Evolutionary conservation across 2,888 invertebrate genomes (phyloP).

Genomic region (Blastobasis lacticolella): DNA sequence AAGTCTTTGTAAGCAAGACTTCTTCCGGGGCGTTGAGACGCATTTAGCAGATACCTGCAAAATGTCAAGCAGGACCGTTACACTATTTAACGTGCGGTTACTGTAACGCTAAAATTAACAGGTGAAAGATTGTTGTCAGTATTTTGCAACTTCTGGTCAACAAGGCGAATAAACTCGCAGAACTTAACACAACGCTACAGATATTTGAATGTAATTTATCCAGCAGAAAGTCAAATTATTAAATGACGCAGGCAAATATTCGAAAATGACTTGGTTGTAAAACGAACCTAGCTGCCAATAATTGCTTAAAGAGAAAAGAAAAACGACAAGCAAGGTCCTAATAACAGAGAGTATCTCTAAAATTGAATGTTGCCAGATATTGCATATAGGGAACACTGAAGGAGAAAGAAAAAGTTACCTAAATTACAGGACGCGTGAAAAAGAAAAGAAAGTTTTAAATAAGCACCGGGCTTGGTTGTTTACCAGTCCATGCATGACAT

Average conservation of each 20-base stretch:
- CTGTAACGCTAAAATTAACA: conserved; percentile 44
- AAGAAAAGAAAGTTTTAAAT: conserved; percentile 35
- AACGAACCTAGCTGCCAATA: too few species aligned
- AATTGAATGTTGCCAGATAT: too few species aligned
- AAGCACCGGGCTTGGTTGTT: conserved; percentile 35
- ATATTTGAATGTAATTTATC: too few species aligned
- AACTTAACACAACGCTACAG: too few species aligned
- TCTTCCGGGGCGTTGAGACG: conserved; percentile 16
- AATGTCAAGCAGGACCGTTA: conserved; percentile 41
- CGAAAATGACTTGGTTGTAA: too few species aligned
- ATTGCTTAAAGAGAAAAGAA: too few species aligned
- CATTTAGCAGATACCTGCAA: conserved; percentile 52
- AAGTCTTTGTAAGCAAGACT: too few species aligned
- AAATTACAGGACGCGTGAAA: conserved; percentile 5
- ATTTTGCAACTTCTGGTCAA: too few species aligned
- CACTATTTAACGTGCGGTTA: conserved; percentile 45
- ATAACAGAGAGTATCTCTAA: conserved; percentile 5
- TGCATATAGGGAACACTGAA: conserved; percentile 4
- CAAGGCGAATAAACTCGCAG: too few species aligned
- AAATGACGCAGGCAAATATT: too few species aligned
- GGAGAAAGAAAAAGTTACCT: conserved; percentile 2
- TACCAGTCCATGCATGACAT: conserved; percentile 33
- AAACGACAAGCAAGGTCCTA: neutral
- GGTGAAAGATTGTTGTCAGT: conserved; percentile 1
- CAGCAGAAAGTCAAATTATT: too few species aligned